Evolutionary conservation across 2,113 vertebrate species (phyloP), one percentile per base, ranked within the genome.

Genomic region (Phodopus roborovskii): DNA sequence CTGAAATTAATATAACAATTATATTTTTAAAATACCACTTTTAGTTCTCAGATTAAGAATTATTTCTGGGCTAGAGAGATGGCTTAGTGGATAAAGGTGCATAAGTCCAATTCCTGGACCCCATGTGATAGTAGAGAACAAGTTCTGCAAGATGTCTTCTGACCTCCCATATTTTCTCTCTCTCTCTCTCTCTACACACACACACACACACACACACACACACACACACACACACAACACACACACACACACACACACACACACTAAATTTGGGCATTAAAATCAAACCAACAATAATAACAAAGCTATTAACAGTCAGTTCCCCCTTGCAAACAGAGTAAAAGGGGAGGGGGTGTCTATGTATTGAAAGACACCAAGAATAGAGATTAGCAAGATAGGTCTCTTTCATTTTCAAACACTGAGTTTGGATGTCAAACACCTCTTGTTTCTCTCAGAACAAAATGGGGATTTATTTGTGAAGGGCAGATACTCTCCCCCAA

Each of bases 341-440:
- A 88, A 73, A 56, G 28, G 7, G 64, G 2, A 30, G 7, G 42
- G 91, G 97, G 97, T 87, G 26, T 1, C 92, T 94, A 64, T 93
- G 81, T 53, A 92, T 95, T 96, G 70, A 50, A 62, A 98, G 92
- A 92, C 64, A 97, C 96, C 97, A 96, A 91, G 98, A 97, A 98
- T 96, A 97, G 96, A 98, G 95, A 96, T 95, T 53, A 98, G 96
- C 33, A 94, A 64, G 94, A 98, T 94, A 0, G 11, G 77, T 91
- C 74, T 94, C 74, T 98, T 97, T 94, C 88, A 96, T 96, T 98
- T 97, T 58, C 85, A 98, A 97, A 98, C 83, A 97, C 77, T 95
- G 92, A 79, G 96, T 45, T 4, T 20, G 30, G 81, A 94, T 93
- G 97, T 85, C 89, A 98, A 98, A 98, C 79, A 97, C 45, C 87